phyloP scores from a whole-genome alignment of 2,797 vertebrate genomes.

The Acrossocheilus wenchowensis region DNA sequence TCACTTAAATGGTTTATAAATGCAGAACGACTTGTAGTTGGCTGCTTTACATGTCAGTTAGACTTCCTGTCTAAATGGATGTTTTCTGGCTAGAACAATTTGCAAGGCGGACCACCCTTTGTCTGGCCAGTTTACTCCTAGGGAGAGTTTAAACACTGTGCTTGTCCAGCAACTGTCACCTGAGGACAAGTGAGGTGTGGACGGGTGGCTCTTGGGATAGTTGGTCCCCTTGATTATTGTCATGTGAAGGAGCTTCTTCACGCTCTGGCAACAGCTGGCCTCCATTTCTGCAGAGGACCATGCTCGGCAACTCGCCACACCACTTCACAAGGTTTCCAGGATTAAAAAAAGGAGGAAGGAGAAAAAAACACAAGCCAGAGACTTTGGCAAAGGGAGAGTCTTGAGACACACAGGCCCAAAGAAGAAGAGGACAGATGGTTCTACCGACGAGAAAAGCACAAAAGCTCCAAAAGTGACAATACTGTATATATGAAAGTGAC shows the following conservation, averaged over 20 bases:
- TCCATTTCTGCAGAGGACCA: constrained; percentile 44
- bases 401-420: constrained; percentile 86
- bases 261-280: constrained; percentile 87
- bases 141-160: constrained; percentile 11
- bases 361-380: constrained; percentile 79
- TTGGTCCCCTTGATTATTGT: constrained; percentile 52
- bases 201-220: constrained; percentile 41
- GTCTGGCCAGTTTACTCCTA: constrained; percentile 1
- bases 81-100: not conserved
- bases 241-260: constrained; percentile 66
- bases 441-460: constrained; percentile 88
- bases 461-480: constrained; percentile 77
- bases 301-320: constrained; percentile 87
- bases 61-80: not conserved
- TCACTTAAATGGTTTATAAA: not conserved
- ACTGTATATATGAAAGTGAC: constrained; percentile 76
- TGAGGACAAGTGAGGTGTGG: constrained; percentile 38
- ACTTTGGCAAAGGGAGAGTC: constrained; percentile 92
- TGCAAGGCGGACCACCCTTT: not conserved
- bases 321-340: constrained; percentile 95
- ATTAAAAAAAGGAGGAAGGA: constrained; percentile 81
- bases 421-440: constrained; percentile 99
- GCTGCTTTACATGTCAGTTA: not conserved
- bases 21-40: not conserved
- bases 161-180: constrained; percentile 46